A percentile compares a stretch with the other conserved stretches of the same genome.
Evolutionary conservation across 1,140 invertebrate species (phyloP).

Genomic region (Drosophila rufa): DNA sequence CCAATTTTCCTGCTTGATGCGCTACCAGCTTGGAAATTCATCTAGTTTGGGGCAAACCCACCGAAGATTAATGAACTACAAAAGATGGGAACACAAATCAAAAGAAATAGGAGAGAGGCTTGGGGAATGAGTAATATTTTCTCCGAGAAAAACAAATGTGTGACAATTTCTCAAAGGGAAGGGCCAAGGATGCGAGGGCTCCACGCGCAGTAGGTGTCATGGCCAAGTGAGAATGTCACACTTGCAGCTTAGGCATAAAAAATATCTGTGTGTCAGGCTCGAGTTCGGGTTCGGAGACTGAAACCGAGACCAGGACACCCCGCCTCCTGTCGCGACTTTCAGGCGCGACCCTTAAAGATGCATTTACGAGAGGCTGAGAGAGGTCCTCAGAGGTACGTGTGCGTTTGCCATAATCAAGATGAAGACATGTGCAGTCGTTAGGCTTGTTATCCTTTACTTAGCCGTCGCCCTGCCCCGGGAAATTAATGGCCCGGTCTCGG

Average conservation of each 20-base stretch:
- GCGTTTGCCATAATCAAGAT: constrained; percentile 60
- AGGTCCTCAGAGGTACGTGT: constrained; percentile 53
- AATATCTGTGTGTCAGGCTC: constrained; percentile 12
- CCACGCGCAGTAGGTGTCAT: constrained; percentile 59
- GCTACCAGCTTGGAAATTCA: constrained; percentile 27
- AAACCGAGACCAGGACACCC: constrained; percentile 13
- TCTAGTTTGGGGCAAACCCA: constrained; percentile 27
- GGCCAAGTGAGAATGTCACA: constrained; percentile 79
- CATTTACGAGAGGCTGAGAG: constrained; percentile 23
- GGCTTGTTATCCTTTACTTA: constrained; percentile 78
- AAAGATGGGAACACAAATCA: constrained; percentile 79
- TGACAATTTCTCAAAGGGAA: constrained; percentile 71
- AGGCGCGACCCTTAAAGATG: constrained; percentile 57
- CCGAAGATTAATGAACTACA: constrained; percentile 77
- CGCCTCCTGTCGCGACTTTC: constrained; percentile 35
- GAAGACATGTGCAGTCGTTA: constrained; percentile 75
- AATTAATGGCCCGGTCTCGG: constrained; percentile 63
- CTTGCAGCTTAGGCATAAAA: constrained; percentile 65
- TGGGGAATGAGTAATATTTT: constrained; percentile 24
- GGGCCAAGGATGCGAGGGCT: constrained; percentile 53
- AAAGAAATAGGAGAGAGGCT: constrained; percentile 57
- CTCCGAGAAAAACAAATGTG: constrained; percentile 66
- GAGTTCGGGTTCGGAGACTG: constrained; percentile 24
- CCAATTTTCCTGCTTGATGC: constrained; percentile 48
- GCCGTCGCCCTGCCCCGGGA: constrained; percentile 56